Conservation (phyloP, 2,888 invertebrate genomes). For the Eupithecia exiguata region DNA sequence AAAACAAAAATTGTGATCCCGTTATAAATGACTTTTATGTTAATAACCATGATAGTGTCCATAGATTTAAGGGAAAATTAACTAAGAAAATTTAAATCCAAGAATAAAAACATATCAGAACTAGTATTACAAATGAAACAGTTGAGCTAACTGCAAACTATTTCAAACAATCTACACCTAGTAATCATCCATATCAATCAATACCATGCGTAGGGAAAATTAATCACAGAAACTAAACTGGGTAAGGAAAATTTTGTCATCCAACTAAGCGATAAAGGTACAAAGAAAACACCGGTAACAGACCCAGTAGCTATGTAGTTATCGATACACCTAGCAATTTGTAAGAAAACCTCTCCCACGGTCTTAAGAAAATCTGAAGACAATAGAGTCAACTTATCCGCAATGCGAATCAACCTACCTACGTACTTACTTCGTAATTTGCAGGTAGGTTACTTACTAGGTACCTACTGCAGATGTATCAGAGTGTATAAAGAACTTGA, state of each 20-base stretch:
- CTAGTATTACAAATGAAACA: too few relatives aligned
- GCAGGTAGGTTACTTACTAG: background rate
- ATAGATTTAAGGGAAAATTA: too few relatives aligned
- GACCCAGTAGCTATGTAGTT: background rate
- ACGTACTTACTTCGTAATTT: background rate
- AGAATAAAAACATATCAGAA: too few relatives aligned
- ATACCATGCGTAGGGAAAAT: background rate
- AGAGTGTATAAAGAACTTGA: too few relatives aligned
- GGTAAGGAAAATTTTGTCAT: background rate
- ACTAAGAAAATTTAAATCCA: too few relatives aligned
- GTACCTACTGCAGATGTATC: too few relatives aligned
- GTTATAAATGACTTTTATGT: too few relatives aligned
- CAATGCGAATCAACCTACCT: background rate
- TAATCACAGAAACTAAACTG: background rate
- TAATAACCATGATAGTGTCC: too few relatives aligned
- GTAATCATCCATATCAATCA: too few relatives aligned
- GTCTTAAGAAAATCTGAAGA: conserved; percentile 21
- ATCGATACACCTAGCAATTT: background rate
- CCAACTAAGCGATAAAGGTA: background rate
- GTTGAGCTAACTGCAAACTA: too few relatives aligned
- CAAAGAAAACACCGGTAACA: background rate
- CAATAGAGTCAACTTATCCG: conserved; percentile 11
- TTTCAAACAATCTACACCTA: too few relatives aligned
- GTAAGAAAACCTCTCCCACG: conserved; percentile 18
- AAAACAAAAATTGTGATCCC: too few relatives aligned